Conservation (phyloP, 53 echinoderm and acorn worm genomes). For the Actinopyga echinites region DNA sequence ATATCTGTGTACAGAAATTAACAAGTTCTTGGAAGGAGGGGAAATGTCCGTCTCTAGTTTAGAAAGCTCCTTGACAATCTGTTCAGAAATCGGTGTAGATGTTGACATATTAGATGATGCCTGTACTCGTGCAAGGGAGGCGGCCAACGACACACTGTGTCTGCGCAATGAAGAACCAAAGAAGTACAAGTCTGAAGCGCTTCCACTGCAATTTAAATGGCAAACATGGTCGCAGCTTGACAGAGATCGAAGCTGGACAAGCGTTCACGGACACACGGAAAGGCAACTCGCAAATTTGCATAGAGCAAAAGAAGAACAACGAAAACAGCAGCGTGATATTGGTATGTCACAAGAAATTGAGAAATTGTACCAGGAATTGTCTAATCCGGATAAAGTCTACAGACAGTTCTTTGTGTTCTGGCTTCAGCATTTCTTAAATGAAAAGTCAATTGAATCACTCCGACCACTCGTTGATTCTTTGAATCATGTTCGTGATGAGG, state of each 20-base stretch:
- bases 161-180: background rate
- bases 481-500: background rate
- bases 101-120: background rate
- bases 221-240: conserved; percentile 18
- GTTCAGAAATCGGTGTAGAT: background rate
- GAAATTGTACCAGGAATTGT: background rate
- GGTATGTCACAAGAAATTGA: conserved; percentile 5
- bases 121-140: background rate
- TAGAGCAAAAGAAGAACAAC: background rate
- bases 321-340: conserved; percentile 22
- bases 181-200: background rate
- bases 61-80: background rate
- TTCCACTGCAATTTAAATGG: conserved; percentile 14
- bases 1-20: background rate
- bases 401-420: conserved; percentile 1
- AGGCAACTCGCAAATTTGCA: background rate
- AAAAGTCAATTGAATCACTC: background rate
- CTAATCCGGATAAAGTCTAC: background rate
- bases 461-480: conserved; percentile 1
- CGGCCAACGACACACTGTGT: background rate
- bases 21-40: too few relatives aligned
- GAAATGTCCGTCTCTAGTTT: background rate
- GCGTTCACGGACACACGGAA: conserved; percentile 11
- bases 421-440: conserved; percentile 13
- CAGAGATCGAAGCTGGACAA: conserved; percentile 27